phyloP scores from a whole-genome alignment of 2,113 vertebrate species.

The Cavia aperea region DNA sequence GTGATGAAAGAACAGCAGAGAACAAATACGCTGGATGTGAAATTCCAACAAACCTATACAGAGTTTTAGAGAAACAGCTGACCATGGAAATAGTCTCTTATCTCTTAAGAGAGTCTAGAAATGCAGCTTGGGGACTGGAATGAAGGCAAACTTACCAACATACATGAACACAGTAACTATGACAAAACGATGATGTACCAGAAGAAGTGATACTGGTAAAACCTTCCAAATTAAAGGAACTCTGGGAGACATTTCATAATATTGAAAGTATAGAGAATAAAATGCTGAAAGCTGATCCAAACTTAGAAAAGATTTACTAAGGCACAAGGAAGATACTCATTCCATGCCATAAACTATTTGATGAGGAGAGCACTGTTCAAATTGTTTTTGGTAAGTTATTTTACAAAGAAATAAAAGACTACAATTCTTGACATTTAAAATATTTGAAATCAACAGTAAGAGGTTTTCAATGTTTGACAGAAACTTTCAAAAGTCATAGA shows the following conservation, averaged over 20 bases:
- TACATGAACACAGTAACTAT: constrained; percentile 24
- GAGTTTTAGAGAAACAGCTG: neutral
- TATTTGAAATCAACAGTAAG: constrained; percentile 28
- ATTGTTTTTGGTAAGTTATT: constrained; percentile 15
- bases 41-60: neutral
- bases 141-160: constrained; percentile 14
- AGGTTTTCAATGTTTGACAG: constrained; percentile 18
- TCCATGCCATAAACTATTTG: neutral
- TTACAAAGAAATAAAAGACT: constrained; percentile 10
- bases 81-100: neutral
- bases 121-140: neutral
- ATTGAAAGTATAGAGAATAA: constrained; percentile 30
- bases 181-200: constrained; percentile 1
- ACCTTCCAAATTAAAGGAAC: constrained; percentile 23
- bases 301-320: constrained; percentile 13
- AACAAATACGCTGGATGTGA: constrained; percentile 31
- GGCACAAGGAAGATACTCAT: neutral
- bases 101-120: neutral
- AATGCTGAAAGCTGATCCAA: constrained; percentile 1
- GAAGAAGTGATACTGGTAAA: constrained; percentile 7
- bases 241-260: constrained; percentile 36
- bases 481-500: constrained; percentile 37
- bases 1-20: constrained; percentile 8
- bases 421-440: constrained; percentile 11
- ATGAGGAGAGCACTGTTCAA: constrained; percentile 20